Evolutionary conservation across 2,888 invertebrate species (phyloP), one percentile per base, ranked within the genome.

Genomic region (Drosophila subsilvestris): DNA sequence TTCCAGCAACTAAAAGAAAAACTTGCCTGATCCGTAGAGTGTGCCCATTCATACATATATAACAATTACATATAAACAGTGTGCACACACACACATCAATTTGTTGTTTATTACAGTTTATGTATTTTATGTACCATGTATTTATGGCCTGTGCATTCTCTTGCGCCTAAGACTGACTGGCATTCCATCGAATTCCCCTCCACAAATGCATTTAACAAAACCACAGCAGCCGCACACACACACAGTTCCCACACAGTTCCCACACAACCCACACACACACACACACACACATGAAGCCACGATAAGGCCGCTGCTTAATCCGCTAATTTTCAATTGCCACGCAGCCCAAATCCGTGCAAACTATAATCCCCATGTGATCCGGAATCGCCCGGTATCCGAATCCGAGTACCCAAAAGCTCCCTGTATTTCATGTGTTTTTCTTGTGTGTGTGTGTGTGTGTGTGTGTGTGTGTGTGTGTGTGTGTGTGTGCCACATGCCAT

Each of bases 311-410:
- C 20, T 37, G 37, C 50, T 22, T 56, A 56, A 71, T 71, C 72
- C 70, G 70, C 63, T 70, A 70, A 70, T 70, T 70, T 70, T 70
- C 70, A 71, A 63, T 70, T 70, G 45, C 27, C 37, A 22, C 4
- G n/a, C 37, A n/a, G 37, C 7, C 37, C 14, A 66, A 66, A 66
- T 66, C 67, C 65, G 20, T 48, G 66, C 67, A 17, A 66, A 56
- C 63, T 49, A 63, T 62, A 63, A 63, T 48, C 66, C 56, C 20
- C 55, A 29, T 48, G 67, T 47, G 55, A 55, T 55, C 37, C 37
- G 37, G 42, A 32, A 65, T 66, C n/a, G 20, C 55, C 25, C 29
- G 43, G 27, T 60, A 63, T 63, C 37, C 37, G 37, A 14, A 37
- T 14, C 37, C 25, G 25, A 25, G 25, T 25, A 0, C 37, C 37